These are phyloP conservation scores for Reinhardtius hippoglossoides DNA, from an alignment of 2,113 vertebrate genomes.

Conservation along the genomic window DNA sequence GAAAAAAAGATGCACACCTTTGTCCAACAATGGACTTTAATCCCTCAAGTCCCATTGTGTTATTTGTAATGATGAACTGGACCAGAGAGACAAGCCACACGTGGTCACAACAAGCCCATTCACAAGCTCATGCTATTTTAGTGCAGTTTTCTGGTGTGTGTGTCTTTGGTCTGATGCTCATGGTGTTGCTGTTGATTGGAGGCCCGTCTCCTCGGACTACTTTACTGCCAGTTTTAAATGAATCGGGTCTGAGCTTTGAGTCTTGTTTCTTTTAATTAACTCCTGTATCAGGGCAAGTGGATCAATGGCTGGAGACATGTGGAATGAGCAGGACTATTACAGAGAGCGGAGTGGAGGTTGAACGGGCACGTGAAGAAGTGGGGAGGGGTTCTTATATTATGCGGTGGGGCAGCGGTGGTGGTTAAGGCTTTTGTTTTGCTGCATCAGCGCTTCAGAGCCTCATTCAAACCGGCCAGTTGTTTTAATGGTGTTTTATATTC, in stretches of 20 bases:
- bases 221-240: conserved; percentile 47
- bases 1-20: conserved; percentile 48
- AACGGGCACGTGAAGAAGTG: conserved; percentile 6
- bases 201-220: conserved; percentile 19
- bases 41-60: conserved; percentile 17
- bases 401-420: neutral
- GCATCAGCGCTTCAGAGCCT: conserved; percentile 41
- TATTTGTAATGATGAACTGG: conserved; percentile 37
- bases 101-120: neutral
- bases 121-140: neutral
- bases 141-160: neutral
- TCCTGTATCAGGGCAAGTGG: conserved; percentile 47
- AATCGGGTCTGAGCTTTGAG: conserved; percentile 40
- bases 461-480: conserved; percentile 24
- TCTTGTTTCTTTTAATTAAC: conserved; percentile 63
- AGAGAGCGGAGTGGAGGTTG: conserved; percentile 16
- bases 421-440: conserved; percentile 33
- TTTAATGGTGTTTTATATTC: conserved; percentile 41
- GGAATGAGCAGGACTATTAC: conserved; percentile 24
- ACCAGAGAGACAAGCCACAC: conserved; percentile 20
- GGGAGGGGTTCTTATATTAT: conserved; percentile 26
- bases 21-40: conserved; percentile 38
- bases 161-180: neutral
- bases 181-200: conserved; percentile 14
- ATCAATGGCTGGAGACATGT: conserved; percentile 49